These are phyloP conservation scores for Cladopsammia gracilis DNA, from an alignment of 64 coral and sea anemone genomes.

Conservation along the genomic window DNA sequence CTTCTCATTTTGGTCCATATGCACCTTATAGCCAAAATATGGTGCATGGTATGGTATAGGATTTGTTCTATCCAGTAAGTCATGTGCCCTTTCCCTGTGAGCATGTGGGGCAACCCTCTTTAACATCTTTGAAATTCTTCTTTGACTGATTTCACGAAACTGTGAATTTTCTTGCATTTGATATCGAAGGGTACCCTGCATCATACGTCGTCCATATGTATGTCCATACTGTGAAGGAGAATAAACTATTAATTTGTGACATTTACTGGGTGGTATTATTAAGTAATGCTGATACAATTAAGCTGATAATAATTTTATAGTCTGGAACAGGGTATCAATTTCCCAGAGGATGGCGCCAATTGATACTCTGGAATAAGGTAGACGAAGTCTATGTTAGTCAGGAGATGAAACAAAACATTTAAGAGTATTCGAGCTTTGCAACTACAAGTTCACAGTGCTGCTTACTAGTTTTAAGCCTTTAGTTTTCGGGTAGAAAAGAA, in stretches of 20 bases:
- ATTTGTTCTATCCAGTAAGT: conserved; percentile 61
- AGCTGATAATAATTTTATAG: too few relatives aligned
- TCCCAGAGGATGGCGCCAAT: too few relatives aligned
- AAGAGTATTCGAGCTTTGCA: too few relatives aligned
- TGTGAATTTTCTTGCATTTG: neutral
- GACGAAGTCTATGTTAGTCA: too few relatives aligned
- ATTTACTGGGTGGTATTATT: too few relatives aligned
- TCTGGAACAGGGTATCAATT: too few relatives aligned
- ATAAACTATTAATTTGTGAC: neutral
- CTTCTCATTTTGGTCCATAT: conserved; percentile 76
- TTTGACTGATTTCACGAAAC: conserved; percentile 12
- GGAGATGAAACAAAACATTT: too few relatives aligned
- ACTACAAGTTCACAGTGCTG: too few relatives aligned
- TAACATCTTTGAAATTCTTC: neutral
- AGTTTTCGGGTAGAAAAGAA: too few relatives aligned
- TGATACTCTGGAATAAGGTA: too few relatives aligned
- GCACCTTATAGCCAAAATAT: conserved; percentile 57
- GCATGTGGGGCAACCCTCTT: conserved; percentile 22
- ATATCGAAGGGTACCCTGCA: conserved; percentile 39
- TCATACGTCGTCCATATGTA: conserved; percentile 49
- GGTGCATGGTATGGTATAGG: conserved; percentile 59
- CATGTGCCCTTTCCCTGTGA: conserved; percentile 1
- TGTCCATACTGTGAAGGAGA: conserved; percentile 32
- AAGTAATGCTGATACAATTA: too few relatives aligned
- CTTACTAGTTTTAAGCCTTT: too few relatives aligned